Evolutionary conservation across 2,113 vertebrate species (phyloP).

Genomic region (Myotis davidii): DNA sequence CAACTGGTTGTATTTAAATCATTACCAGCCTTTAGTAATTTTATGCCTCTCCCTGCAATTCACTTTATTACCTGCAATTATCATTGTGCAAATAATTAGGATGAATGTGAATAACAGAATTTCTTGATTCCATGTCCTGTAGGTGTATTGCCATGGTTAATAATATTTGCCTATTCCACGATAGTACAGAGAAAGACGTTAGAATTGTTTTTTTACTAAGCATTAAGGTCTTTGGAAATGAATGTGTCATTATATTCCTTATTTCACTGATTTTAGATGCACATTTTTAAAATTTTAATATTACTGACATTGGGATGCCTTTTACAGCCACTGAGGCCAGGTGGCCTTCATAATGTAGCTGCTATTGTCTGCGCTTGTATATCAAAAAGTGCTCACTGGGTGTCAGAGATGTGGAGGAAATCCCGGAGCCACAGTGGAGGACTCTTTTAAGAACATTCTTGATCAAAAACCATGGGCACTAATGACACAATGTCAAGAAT

Average conservation of each 20-base stretch:
- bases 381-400: not conserved
- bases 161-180: not conserved
- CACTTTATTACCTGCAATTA: not conserved
- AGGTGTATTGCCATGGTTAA: not conserved
- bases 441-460: not conserved
- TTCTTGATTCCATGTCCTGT: not conserved
- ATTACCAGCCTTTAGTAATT: not conserved
- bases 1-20: not conserved
- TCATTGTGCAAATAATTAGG: not conserved
- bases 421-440: not conserved
- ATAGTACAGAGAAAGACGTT: not conserved
- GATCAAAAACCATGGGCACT: not conserved
- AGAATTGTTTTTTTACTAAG: not conserved
- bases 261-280: not conserved
- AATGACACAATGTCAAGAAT: not conserved
- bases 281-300: not conserved
- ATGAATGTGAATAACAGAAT: constrained; percentile 14
- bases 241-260: not conserved
- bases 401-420: no score
- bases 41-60: not conserved
- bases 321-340: not conserved
- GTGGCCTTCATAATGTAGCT: not conserved
- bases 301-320: not conserved
- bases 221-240: not conserved
- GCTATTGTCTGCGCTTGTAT: not conserved